Conservation (phyloP, 2,113 vertebrate species). For the Rostratula benghalensis region DNA sequence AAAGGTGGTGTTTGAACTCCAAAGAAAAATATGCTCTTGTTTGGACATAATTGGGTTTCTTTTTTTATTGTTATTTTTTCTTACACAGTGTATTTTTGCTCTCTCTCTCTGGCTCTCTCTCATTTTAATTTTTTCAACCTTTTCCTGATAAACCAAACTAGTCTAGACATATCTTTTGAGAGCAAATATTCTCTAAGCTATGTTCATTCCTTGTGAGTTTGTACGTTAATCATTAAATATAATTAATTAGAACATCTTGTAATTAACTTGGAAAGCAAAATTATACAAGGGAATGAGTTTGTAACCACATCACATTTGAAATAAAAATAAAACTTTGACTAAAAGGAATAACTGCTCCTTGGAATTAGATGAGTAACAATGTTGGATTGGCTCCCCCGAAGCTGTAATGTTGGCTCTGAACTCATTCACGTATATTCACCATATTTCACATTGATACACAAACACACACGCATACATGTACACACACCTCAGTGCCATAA, state of each 20-base stretch:
- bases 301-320: conserved; percentile 72
- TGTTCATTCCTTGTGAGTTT: conserved; percentile 69
- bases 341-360: conserved; percentile 67
- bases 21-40: conserved; percentile 64
- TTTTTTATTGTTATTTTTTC: conserved; percentile 67
- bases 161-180: conserved; percentile 71
- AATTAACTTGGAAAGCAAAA: conserved; percentile 76
- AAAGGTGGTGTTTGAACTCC: conserved; percentile 62
- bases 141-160: conserved; percentile 72
- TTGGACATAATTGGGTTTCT: conserved; percentile 60
- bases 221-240: conserved; percentile 77
- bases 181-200: conserved; percentile 68
- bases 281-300: conserved; percentile 73
- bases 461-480: too few relatives aligned
- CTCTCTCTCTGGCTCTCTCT: conserved; percentile 10
- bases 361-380: conserved; percentile 72
- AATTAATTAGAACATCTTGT: conserved; percentile 76
- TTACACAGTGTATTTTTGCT: conserved; percentile 46
- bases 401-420: conserved; percentile 30
- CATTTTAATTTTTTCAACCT: conserved; percentile 66
- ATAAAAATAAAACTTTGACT: conserved; percentile 72
- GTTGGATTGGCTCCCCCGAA: conserved; percentile 44
- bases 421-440: neutral
- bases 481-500: neutral
- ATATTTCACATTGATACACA: neutral